Base-by-base conservation (phyloP, 1,140 invertebrate genomes). In the Riptortus pedestris region DNA sequence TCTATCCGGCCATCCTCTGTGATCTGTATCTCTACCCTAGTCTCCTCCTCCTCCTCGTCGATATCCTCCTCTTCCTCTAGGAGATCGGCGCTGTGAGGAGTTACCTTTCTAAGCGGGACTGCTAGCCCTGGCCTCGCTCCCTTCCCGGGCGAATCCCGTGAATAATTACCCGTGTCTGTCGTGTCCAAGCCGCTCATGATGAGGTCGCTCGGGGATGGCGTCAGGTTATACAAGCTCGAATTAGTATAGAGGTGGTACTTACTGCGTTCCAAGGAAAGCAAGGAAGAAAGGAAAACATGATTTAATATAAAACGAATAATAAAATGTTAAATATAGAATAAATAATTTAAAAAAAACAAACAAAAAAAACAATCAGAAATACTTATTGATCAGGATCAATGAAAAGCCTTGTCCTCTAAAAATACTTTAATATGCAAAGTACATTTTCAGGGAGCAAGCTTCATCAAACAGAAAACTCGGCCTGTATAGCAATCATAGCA, bases 1-100 rank as follows among this genome's bases (percentile, higher is more conserved):
- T 70, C 63, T 33, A 71, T 68, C 18, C 66, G 65, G 16, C 70
- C 69, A 67, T 70, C 69, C 64, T 71, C 67, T 62, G 68, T 68
- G n/a, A 71, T 69, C 51, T 70, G 66, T 60, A 71, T 70, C 24
- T 69, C 67, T 45, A 70, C 70, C 51, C 67, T 59, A 5, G 59
- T 60, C 45, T 70, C 66, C 27, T 70, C 67, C 24, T 68, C 64
- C 43, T 55, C 62, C 43, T 60, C 60, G 22, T 33, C 33, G 22
- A 24, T 28, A 38, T 24, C 31, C 24, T 69, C 67, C 33, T 70
- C 70, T 59, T 65, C 59, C 7, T 38, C 52, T 31, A 67, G 65
- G 26, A 69, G 65, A 33, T 66, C 64, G 38, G 45, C 62, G 28
- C 59, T 52, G n/a, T 27, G 33, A 18, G 29, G 27, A 31, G n/a